phyloP scores from a whole-genome alignment of 2,888 invertebrate species.

The Lymantria monacha region DNA sequence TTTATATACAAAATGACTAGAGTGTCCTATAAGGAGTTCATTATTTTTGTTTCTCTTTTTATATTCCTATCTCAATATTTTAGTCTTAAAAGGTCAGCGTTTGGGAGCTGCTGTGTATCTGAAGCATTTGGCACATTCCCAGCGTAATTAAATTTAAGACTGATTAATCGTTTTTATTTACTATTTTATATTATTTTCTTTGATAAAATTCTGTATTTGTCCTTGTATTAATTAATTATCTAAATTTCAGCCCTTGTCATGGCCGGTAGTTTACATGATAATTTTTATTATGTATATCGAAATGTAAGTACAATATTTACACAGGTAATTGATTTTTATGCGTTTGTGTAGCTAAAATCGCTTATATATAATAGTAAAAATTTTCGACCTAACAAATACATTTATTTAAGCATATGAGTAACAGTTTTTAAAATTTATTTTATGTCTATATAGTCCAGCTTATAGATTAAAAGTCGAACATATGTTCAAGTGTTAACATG shows the following conservation, averaged over 20 bases:
- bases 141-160: constrained; percentile 63
- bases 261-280: constrained; percentile 31
- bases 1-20: constrained; percentile 81
- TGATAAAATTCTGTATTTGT: constrained; percentile 54
- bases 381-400: constrained; percentile 69
- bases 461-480: constrained; percentile 64
- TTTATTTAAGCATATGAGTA: constrained; percentile 79
- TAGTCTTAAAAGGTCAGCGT: constrained; percentile 65
- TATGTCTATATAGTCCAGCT: constrained; percentile 66
- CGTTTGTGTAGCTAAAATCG: constrained; percentile 68
- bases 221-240: constrained; percentile 35
- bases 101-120: constrained; percentile 57
- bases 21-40: constrained; percentile 69
- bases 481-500: constrained; percentile 62
- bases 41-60: constrained; percentile 51
- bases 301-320: constrained; percentile 56
- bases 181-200: constrained; percentile 52
- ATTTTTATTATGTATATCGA: constrained; percentile 34
- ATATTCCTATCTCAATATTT: constrained; percentile 58
- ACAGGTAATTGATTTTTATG: constrained; percentile 58
- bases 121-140: constrained; percentile 80
- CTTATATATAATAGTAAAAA: constrained; percentile 74
- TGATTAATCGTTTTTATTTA: constrained; percentile 53
- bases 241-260: constrained; percentile 22
- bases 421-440: constrained; percentile 80